These are phyloP conservation scores for Bolborhynchus lineola DNA, from an alignment of 2,113 vertebrate genomes.

Conservation along the genomic window DNA sequence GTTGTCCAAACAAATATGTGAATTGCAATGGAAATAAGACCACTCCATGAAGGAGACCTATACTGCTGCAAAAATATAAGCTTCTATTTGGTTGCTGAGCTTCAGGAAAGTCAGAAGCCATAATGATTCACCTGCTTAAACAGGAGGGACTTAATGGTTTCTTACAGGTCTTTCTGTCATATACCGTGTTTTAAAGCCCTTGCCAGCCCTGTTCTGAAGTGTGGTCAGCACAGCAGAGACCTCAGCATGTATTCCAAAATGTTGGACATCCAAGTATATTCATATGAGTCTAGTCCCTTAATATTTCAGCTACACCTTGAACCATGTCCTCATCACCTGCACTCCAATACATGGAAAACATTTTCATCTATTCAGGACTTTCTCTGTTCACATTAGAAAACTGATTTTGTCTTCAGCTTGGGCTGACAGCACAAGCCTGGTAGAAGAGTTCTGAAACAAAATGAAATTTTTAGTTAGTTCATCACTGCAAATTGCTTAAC, in stretches of 20 bases:
- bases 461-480: neutral
- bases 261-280: neutral
- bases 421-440: neutral
- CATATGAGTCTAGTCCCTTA: neutral
- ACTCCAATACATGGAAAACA: neutral
- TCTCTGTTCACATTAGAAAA: neutral
- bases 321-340: neutral
- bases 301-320: neutral
- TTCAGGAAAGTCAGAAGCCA: neutral
- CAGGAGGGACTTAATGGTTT: neutral
- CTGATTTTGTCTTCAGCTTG: neutral
- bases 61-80: neutral
- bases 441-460: neutral
- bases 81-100: neutral
- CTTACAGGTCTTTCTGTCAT: neutral
- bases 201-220: neutral
- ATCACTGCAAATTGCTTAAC: neutral
- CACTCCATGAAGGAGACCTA: neutral
- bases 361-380: neutral
- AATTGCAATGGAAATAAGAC: neutral
- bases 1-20: neutral
- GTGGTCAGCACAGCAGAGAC: neutral
- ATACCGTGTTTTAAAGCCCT: neutral
- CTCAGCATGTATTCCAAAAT: neutral
- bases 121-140: neutral